Evolutionary conservation across 2,113 vertebrate genomes (phyloP), one percentile per base, ranked within the genome.

Genomic region (Edolisoma coerulescens): DNA sequence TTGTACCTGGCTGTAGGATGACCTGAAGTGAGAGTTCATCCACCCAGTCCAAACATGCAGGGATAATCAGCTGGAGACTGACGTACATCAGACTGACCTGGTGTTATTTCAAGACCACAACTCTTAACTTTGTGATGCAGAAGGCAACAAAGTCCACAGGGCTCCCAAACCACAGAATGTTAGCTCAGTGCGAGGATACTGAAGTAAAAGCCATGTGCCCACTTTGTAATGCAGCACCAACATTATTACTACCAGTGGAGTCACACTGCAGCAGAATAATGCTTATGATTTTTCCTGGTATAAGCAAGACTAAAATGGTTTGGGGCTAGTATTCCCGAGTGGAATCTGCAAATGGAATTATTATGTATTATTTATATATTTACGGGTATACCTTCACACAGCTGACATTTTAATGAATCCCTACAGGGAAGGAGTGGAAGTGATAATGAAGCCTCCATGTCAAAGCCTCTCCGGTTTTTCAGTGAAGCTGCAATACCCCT

Each of bases 391-490:
- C 87, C 92, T 97, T 97, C 96, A 96, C 92, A 96, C 0, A 2
- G 90, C n/a, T 96, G 96, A 97, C 69, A 27, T 97, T 98, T 98
- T 97, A 97, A 98, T 97, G 96, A 97, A 97, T 97, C 95, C 96
- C 96, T 97, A 95, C 67, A 87, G 96, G 95, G 94, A 97, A 73
- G 68, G 93, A 97, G 64, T 82, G 64, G 71, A 65, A 79, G 96
- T 95, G 91, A 91, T 96, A 96, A 98, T 93, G 93, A 97, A 97
- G 95, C 70, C 45, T 86, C 83, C 85, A 80, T 86, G 95, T 97
- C 96, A 96, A 92, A 96, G 95, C 75, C 56, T 87, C 73, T 87
- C 79, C 87, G 89, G 75, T 87, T 94, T 92, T 94, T 76, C 70
- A 77, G 71, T 47, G 47, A 63, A 90, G 80, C 54, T 81, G 73